phyloP scores from a whole-genome alignment of 2,113 vertebrate genomes.

The Thomomys bottae region DNA sequence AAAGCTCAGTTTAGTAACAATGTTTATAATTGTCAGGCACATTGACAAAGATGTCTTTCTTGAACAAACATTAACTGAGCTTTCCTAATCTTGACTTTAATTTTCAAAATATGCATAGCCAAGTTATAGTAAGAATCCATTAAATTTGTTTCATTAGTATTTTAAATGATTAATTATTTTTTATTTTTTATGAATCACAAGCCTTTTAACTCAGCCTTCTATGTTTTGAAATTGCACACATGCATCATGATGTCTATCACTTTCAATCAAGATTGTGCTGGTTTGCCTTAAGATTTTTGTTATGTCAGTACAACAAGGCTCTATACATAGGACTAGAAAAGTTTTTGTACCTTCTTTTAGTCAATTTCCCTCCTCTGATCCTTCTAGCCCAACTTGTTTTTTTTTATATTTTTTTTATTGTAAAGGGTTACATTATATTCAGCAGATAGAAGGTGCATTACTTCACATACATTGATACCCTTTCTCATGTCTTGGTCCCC shows the following conservation, averaged over 20 bases:
- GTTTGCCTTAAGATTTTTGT: not conserved
- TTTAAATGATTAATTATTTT: no score
- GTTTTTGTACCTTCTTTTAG: not conserved
- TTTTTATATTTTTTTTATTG: no score
- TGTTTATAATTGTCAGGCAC: not conserved
- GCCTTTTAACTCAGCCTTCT: no score
- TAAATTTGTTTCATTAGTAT: not conserved
- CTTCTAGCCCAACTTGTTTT: no score
- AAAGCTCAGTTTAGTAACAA: not conserved
- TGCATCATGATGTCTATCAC: no score
- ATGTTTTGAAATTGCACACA: no score
- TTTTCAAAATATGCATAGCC: not conserved
- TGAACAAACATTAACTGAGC: not conserved
- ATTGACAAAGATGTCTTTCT: not conserved
- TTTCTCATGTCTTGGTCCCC: no score
- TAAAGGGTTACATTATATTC: no score
- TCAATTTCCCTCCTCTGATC: not conserved
- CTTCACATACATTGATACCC: no score
- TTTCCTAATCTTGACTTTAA: not conserved
- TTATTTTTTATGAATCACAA: no score
- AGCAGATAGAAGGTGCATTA: no score
- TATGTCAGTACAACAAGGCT: not conserved
- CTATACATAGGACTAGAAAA: not conserved
- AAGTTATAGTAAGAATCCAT: not conserved
- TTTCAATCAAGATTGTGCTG: no score